These are phyloP conservation scores for Laterallus jamaicensis DNA, from an alignment of 2,113 vertebrate genomes.

Conservation along the genomic window DNA sequence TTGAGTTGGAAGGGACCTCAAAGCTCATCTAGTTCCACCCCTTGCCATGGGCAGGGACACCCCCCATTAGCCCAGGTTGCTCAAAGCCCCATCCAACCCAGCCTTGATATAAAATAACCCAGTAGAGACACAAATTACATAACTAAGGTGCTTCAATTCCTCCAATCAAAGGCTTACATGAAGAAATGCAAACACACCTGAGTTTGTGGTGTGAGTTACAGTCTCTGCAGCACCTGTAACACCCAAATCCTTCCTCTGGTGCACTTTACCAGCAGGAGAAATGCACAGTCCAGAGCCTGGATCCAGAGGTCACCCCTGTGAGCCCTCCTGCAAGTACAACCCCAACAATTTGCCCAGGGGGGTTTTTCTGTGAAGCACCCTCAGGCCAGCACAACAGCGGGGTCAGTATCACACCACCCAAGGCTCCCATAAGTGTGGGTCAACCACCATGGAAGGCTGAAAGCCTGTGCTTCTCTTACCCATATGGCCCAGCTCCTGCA, in stretches of 20 bases:
- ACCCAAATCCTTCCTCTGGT: neutral
- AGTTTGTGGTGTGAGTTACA: neutral
- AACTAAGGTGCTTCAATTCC: neutral
- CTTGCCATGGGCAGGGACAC: too few relatives aligned
- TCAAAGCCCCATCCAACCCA: too few relatives aligned
- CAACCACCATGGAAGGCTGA: neutral
- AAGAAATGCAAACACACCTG: neutral
- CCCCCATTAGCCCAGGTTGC: too few relatives aligned
- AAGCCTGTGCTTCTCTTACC: slow-evolving; percentile 60
- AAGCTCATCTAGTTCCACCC: too few relatives aligned
- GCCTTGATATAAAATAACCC: neutral
- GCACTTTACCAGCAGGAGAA: neutral
- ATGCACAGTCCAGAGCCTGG: neutral
- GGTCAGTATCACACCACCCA: neutral
- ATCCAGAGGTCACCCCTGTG: neutral
- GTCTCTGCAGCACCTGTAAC: neutral
- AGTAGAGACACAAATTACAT: neutral
- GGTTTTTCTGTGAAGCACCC: neutral
- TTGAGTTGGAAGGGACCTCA: too few relatives aligned
- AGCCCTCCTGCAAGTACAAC: neutral
- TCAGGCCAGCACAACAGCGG: neutral
- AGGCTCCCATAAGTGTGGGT: neutral
- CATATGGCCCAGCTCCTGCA: slow-evolving; percentile 62
- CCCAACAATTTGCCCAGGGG: neutral
- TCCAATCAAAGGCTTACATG: neutral